Evolutionary conservation across 2,797 vertebrate genomes (phyloP).

Genomic region (Molothrus ater): DNA sequence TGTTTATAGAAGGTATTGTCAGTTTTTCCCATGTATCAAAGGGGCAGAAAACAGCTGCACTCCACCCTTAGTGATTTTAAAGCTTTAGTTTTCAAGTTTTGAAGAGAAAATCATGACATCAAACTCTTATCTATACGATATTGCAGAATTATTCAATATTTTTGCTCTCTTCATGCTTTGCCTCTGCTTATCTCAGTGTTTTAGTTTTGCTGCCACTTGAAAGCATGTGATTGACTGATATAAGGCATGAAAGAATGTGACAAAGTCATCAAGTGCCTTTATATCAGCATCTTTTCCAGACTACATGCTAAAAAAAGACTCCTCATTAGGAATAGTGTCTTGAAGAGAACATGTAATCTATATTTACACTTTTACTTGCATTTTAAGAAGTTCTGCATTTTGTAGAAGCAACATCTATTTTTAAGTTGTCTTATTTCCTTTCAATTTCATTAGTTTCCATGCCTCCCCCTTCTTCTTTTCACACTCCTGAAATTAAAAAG

Average conservation of each 20-base stretch:
- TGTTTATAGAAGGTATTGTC: not conserved
- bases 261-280: not conserved
- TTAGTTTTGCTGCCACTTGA: not conserved
- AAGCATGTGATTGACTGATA: not conserved
- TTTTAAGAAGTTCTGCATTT: not conserved
- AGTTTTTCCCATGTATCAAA: not conserved
- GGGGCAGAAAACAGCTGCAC: not conserved
- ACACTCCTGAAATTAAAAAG: not conserved
- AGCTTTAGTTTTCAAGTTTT: not conserved
- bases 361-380: not conserved
- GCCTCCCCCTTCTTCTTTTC: not conserved
- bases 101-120: not conserved
- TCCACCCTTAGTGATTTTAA: not conserved
- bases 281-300: not conserved
- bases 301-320: not conserved
- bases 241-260: not conserved
- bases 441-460: not conserved
- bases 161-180: not conserved
- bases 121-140: not conserved
- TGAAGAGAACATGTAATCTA: not conserved
- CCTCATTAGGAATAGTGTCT: rapidly evolving
- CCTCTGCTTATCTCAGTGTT: conserved; percentile 5
- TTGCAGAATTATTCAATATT: not conserved
- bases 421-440: not conserved
- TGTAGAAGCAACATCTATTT: not conserved